Conservation (phyloP, 1,140 invertebrate species). For the Drosophila truncata region DNA sequence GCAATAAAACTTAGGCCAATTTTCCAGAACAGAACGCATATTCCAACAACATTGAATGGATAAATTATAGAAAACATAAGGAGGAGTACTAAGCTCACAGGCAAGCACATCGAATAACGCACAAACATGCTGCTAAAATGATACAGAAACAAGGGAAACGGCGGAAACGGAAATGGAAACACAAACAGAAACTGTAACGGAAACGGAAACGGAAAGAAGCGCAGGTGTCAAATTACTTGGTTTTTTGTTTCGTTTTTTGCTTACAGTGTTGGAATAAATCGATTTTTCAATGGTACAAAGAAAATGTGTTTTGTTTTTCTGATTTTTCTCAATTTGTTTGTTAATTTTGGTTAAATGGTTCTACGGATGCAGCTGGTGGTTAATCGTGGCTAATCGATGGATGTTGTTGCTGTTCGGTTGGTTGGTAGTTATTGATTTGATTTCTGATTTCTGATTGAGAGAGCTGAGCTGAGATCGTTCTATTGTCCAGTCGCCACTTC, state of each 20-base stretch:
- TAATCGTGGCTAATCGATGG: slow-evolving; percentile 51
- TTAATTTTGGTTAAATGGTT: slow-evolving; percentile 50
- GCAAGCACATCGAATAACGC: slow-evolving; percentile 47
- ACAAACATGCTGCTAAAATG: slow-evolving; percentile 69
- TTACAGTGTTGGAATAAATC: slow-evolving; percentile 74
- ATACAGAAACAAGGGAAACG: slow-evolving; percentile 25
- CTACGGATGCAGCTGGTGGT: slow-evolving; percentile 50
- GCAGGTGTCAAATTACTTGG: slow-evolving; percentile 51
- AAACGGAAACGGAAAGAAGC: slow-evolving; percentile 38
- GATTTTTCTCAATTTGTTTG: slow-evolving; percentile 38
- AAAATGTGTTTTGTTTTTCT: slow-evolving; percentile 66
- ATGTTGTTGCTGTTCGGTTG: slow-evolving; percentile 50
- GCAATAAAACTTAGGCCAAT: slow-evolving; percentile 45
- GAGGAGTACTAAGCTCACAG: slow-evolving; percentile 25
- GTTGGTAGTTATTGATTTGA: slow-evolving; percentile 30
- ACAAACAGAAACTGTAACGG: slow-evolving; percentile 15
- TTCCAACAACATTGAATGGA: slow-evolving; percentile 39
- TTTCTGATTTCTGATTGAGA: slow-evolving; percentile 33
- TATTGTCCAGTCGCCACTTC: slow-evolving; percentile 78
- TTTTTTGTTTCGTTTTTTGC: slow-evolving; percentile 42
- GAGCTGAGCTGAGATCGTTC: slow-evolving; percentile 35
- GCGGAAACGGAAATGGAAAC: slow-evolving; percentile 19
- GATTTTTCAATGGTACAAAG: slow-evolving; percentile 52
- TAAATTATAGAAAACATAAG: slow-evolving; percentile 44
- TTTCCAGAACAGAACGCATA: slow-evolving; percentile 31